Evolutionary conservation across 1,140 invertebrate genomes (phyloP), one percentile per base, ranked within the genome.

Genomic region (Ceratina japonica): DNA sequence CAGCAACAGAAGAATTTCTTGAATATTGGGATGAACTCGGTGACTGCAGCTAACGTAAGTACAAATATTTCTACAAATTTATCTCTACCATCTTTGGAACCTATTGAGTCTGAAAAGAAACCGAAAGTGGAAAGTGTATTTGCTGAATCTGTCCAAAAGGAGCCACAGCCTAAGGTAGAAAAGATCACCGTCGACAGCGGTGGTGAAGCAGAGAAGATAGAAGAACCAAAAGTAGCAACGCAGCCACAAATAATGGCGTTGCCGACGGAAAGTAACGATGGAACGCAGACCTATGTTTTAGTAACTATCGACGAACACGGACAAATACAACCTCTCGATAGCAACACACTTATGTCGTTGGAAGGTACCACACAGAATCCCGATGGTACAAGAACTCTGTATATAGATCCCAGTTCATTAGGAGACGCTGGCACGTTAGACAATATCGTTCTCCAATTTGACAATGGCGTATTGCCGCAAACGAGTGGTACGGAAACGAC

Each of bases 291-390:
- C 0, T 95, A 93, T 90, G 92, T 95, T 91, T 83, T 94, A 89
- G 86, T 95, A 78, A 93, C 93, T 44, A 92, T 95, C 1, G 95
- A 95, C 87, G 95, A 95, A 79, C 94, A 95, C 74, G 95, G 95
- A 58, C 94, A 95, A 70, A 93, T 95, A 51, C 95, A 94, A 58
- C 94, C 95, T 10, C 92, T 96, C 7, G 95, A 96, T 87, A 95
- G 95, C 77, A 95, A 95, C 77, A 93, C 95, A 0, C 89, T 96
- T 4, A 87, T 91, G 85, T 90, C 89, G 0, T 83, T 91, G 59
- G 90, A 91, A 78, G 91, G 89, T 44, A 88, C 87, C n/a, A 89
- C 86, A 0, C 87, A 90, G 75, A 91, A 89, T 83, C 78, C 87
- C 10, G 91, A 92, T 75, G 90, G 87, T 22, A 89, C 87, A 31